Evolutionary conservation across 2,888 invertebrate genomes (phyloP).

Genomic region (Eupithecia vulgata): DNA sequence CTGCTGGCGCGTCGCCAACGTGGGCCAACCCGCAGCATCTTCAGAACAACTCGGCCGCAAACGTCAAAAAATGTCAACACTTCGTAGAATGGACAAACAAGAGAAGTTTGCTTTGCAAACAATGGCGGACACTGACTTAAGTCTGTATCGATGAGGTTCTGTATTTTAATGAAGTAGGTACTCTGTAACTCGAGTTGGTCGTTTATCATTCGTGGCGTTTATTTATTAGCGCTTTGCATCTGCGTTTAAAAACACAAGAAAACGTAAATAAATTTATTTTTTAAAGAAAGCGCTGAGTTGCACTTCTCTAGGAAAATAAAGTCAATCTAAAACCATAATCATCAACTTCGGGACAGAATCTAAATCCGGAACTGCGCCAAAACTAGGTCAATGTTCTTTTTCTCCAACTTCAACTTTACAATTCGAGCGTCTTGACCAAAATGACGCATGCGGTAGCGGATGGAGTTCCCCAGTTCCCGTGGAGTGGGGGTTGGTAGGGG

Average conservation of each 20-base stretch:
- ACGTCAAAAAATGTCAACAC: conserved; percentile 57
- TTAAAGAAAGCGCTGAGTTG: conserved; percentile 6
- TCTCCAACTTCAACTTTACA: conserved; percentile 41
- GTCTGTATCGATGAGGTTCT: conserved; percentile 27
- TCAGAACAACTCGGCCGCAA: conserved; percentile 50
- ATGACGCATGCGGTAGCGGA: conserved; percentile 78
- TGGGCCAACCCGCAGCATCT: conserved; percentile 36
- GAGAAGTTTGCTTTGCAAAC: conserved; percentile 51
- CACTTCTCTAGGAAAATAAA: conserved; percentile 1
- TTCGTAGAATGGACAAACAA: conserved; percentile 53
- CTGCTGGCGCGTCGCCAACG: conserved; percentile 62
- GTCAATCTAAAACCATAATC: conserved; percentile 23
- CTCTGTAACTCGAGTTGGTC: conserved; percentile 21
- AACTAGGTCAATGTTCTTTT: conserved; percentile 47
- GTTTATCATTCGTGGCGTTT: conserved; percentile 22
- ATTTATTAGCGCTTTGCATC: conserved; percentile 11
- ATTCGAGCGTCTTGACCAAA: conserved; percentile 60
- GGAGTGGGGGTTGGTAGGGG: conserved; percentile 49
- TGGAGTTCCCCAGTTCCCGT: conserved; percentile 57
- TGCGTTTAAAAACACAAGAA: not conserved
- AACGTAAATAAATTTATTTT: not conserved
- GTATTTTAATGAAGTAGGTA: conserved; percentile 26
- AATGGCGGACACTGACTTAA: conserved; percentile 41
- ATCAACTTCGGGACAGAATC: conserved; percentile 1
- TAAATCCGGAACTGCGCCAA: conserved; percentile 28